Conservation (phyloP, 2,888 invertebrate species). For the Drosophila atripex region DNA sequence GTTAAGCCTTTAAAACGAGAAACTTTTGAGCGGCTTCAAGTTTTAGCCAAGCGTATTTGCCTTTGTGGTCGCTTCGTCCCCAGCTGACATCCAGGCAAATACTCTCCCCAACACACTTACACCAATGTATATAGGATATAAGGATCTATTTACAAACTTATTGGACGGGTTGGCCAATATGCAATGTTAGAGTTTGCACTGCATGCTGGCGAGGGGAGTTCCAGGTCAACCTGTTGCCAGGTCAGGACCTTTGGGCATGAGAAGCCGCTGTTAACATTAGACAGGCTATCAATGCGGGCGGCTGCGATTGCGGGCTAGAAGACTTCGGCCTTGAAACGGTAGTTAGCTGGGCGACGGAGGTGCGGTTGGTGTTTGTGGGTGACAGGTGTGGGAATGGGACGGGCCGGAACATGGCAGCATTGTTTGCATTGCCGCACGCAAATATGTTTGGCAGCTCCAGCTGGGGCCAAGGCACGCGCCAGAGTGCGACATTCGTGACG, state of each 20-base stretch:
- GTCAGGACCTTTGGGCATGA: conserved; percentile 31
- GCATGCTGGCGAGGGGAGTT: conserved; percentile 30
- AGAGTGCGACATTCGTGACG: conserved; percentile 64
- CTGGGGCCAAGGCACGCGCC: conserved; percentile 63
- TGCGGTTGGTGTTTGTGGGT: background rate
- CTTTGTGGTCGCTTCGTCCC: conserved; percentile 54
- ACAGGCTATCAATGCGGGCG: conserved; percentile 46
- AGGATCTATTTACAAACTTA: conserved; percentile 2
- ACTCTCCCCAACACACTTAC: conserved; percentile 1
- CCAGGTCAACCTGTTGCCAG: conserved; percentile 51
- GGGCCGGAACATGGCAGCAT: conserved; percentile 37
- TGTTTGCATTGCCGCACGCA: conserved; percentile 75
- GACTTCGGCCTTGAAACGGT: conserved; percentile 55
- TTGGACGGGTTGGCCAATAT: conserved; percentile 3
- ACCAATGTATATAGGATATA: conserved; percentile 10
- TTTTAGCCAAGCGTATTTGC: conserved; percentile 73
- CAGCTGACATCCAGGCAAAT: conserved; percentile 33
- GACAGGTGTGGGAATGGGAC: background rate
- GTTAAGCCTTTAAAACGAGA: conserved; percentile 77
- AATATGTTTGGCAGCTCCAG: conserved; percentile 58
- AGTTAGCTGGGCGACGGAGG: conserved; percentile 2
- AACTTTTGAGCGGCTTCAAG: conserved; percentile 75
- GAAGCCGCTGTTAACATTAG: conserved; percentile 40
- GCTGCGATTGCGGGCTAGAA: conserved; percentile 26
- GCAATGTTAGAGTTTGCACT: conserved; percentile 49